These are phyloP conservation scores for Limenitis camilla DNA, from an alignment of 2,888 invertebrate species.

Conservation along the genomic window DNA sequence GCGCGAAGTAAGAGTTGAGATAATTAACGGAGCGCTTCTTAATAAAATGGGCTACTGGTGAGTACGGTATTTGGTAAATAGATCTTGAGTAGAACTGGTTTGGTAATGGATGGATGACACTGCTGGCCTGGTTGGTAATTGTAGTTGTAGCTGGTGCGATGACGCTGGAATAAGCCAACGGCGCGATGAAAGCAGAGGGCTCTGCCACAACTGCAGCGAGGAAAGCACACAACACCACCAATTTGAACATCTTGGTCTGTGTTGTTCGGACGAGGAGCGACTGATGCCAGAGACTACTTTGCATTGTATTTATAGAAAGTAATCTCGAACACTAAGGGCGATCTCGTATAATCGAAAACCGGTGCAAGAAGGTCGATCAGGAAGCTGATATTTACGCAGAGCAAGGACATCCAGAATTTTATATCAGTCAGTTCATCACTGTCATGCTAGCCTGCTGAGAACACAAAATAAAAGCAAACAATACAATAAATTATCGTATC, in stretches of 20 bases:
- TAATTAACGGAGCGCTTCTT: slow-evolving; percentile 36
- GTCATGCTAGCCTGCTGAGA: slow-evolving; percentile 27
- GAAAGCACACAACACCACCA: slow-evolving; percentile 76
- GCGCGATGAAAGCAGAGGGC: slow-evolving; percentile 35
- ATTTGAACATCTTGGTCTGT: slow-evolving; percentile 66
- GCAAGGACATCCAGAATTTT: slow-evolving; percentile 49
- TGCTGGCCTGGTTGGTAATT: slow-evolving; percentile 55
- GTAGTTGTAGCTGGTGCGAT: slow-evolving; percentile 48
- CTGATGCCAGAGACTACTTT: slow-evolving; percentile 44
- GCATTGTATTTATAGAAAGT: slow-evolving; percentile 58
- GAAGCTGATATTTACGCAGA: slow-evolving; percentile 60
- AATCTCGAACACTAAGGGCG: slow-evolving; percentile 50
- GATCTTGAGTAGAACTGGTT: slow-evolving; percentile 40
- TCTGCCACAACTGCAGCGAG: slow-evolving; percentile 71
- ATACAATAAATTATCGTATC: not conserved
- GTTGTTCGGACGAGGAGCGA: slow-evolving; percentile 50
- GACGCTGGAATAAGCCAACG: slow-evolving; percentile 37
- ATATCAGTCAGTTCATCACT: slow-evolving; percentile 45
- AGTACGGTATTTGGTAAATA: slow-evolving; percentile 31
- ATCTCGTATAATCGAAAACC: slow-evolving; percentile 52
- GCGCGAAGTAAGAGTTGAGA: slow-evolving; percentile 32
- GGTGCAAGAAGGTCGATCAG: slow-evolving; percentile 53
- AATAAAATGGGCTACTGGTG: slow-evolving; percentile 41
- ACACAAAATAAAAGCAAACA: slow-evolving; percentile 15
- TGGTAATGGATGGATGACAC: slow-evolving; percentile 61